Evolutionary conservation across 2,797 vertebrate genomes (phyloP), one percentile per base, ranked within the genome.

Genomic region (Columba guinea): DNA sequence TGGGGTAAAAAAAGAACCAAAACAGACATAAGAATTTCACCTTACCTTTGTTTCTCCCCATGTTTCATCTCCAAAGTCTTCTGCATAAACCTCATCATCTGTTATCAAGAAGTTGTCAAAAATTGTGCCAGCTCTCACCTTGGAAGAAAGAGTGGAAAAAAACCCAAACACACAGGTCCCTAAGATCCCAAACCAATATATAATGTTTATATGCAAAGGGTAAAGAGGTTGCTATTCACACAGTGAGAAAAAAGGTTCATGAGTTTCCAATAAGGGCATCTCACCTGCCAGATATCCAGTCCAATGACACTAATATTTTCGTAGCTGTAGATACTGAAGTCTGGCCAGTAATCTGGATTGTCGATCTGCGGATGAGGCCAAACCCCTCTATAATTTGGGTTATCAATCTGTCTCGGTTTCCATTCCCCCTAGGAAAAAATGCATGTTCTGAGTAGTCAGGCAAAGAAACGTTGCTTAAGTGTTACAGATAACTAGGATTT

Each of bases 241-340:
- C 35, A 20, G 18, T 11, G 62, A 55, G 11, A 58, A 22, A 62
- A 15, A 15, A 62, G 73, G 41, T 30, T 41, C 34, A 32, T 68
- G 39, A 12, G 28, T 48, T 58, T 51, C 44, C 51, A 58, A 27
- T 24, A 62, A 89, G 81, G 39, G 17, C 58, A 37, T 68, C 55
- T 68, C 77, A 99, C 99, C 98, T 99, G 99, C 99, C 99, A 99
- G 79, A 99, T 95, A 83, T 99, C 99, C 24, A 99, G 97, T 35
- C 99, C 99, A 17, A 99, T 98, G 84, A 99, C 98, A 3, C 99
- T 98, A 2, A 99, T 96, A 95, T 99, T 98, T 90, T 98, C 95
- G 67, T 98, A 99, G 87, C 98, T 98, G 32, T 98, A 98, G 95
- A 99, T 98, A 83, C 98, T 98, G 5, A 97, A 67, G 71, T 99